Base-by-base conservation (phyloP, 2,888 invertebrate genomes). In the Meghimatium bilineatum region DNA sequence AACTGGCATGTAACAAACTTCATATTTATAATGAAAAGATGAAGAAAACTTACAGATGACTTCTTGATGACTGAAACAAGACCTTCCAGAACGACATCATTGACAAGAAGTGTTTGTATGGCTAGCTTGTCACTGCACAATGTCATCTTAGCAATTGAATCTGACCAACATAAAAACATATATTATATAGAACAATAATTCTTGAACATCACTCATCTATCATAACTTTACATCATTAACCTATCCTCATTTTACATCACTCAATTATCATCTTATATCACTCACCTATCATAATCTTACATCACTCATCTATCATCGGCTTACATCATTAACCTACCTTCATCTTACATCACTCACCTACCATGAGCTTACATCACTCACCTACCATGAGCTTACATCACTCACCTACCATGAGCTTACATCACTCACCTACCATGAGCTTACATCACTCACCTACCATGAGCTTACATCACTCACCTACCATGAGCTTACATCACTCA, bases 241-340 rank as follows among this genome's bases (percentile, higher is more conserved):
- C 88, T 66, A 92, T 91, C 92, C n/a, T 14, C 26, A 52, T 5
- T 12, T 63, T 5, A 56, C 23, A 56, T n/a, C 60, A 88, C 89
- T 87, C 78, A 93, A 92, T 87, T 66, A 92, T 91, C 92, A 93
- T 92, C n/a, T 63, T 5, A 56, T 17, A 56, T n/a, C 60, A 88
- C 89, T 87, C 78, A 93, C 93, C 88, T 66, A 92, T 91, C 92
- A 93, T 92, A 12, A 52, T 5, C n/a, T 63, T 5, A 56, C 23
- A 56, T n/a, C 60, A 88, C 89, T 87, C 78, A 93, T 92, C 88
- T 66, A 92, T 91, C 92, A 93, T 92, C n/a, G n/a, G n/a, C n/a
- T n/a, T n/a, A n/a, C n/a, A n/a, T n/a, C n/a, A n/a, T n/a, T n/a
- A n/a, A n/a, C n/a, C n/a, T n/a, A n/a, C n/a, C n/a, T n/a, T 14